phyloP scores from a whole-genome alignment of 2,888 invertebrate species.

The Sussaba pulchella region DNA sequence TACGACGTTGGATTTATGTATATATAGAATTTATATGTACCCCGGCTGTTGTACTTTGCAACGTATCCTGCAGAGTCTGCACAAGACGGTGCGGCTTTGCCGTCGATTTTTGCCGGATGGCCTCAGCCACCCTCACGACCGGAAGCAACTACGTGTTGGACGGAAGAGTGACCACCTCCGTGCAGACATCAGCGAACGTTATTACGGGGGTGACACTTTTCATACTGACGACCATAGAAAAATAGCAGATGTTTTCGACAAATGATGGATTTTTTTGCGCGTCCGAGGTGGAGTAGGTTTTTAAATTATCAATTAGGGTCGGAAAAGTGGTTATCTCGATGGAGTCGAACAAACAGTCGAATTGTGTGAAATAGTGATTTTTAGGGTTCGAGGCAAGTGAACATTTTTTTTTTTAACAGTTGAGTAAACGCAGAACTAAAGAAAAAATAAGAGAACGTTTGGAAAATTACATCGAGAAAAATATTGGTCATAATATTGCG shows the following conservation, averaged over 20 bases:
- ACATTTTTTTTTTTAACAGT: background rate
- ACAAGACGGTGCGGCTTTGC: constrained; percentile 24
- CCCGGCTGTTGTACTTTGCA: constrained; percentile 14
- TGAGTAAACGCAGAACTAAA: background rate
- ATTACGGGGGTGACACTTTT: constrained; percentile 10
- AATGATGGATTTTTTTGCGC: constrained; percentile 31
- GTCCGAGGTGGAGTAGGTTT: background rate
- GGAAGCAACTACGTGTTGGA: constrained; percentile 59
- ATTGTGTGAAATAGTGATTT: background rate
- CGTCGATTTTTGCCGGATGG: constrained; percentile 44
- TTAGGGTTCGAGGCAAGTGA: background rate
- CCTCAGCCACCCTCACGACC: constrained; percentile 39
- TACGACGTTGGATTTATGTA: constrained; percentile 12
- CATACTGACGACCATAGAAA: constrained; percentile 12
- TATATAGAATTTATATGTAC: background rate
- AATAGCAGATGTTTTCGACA: constrained; percentile 33
- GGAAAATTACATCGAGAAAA: background rate
- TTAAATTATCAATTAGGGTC: background rate
- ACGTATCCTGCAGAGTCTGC: constrained; percentile 42
- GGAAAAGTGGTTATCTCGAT: constrained; percentile 11
- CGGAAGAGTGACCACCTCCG: constrained; percentile 36
- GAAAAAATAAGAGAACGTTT: background rate
- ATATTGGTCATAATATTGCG: background rate
- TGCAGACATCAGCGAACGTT: constrained; percentile 12
- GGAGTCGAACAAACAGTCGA: background rate